A percentile compares a stretch with the other conserved stretches of the same genome.
Conservation (phyloP, 2,113 vertebrate species). For the Coptodon rendalli region DNA sequence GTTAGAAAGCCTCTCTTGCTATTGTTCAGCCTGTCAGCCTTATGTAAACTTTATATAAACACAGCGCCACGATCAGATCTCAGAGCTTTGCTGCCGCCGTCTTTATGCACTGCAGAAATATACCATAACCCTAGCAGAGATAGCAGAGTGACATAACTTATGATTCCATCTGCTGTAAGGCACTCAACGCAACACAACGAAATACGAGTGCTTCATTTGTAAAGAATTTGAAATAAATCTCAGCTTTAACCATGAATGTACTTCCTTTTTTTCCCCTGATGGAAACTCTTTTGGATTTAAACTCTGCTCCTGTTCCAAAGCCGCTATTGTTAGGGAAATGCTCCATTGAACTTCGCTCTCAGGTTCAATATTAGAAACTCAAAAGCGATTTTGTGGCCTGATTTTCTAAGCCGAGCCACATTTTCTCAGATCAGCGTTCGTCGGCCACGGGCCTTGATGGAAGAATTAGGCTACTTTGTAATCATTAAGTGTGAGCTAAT, state of each 20-base stretch:
- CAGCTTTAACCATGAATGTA: not conserved
- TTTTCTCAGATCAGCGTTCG: slow-evolving; percentile 48
- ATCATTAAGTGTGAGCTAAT: slow-evolving; percentile 13
- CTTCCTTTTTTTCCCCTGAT: rapidly evolving
- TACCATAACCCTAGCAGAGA: not conserved
- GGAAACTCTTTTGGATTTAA: rapidly evolving
- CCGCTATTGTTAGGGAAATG: not conserved
- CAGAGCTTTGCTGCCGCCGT: slow-evolving; percentile 19
- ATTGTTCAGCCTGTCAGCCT: not conserved
- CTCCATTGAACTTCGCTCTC: slow-evolving; percentile 10
- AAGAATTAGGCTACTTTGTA: slow-evolving; percentile 49
- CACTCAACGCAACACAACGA: not conserved
- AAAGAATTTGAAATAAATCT: not conserved
- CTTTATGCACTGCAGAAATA: not conserved
- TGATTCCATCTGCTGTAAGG: not conserved
- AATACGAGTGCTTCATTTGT: rapidly evolving
- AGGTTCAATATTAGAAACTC: slow-evolving; percentile 16
- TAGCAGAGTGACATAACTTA: not conserved
- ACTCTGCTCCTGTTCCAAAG: not conserved
- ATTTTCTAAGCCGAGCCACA: slow-evolving; percentile 46
- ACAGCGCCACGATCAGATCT: not conserved
- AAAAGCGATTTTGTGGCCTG: slow-evolving; percentile 35
- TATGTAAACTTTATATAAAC: not conserved
- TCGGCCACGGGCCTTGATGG: slow-evolving; percentile 33
- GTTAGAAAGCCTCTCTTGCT: not conserved